Conservation (phyloP, 2,113 vertebrate genomes). For the Corydoras sp. region DNA sequence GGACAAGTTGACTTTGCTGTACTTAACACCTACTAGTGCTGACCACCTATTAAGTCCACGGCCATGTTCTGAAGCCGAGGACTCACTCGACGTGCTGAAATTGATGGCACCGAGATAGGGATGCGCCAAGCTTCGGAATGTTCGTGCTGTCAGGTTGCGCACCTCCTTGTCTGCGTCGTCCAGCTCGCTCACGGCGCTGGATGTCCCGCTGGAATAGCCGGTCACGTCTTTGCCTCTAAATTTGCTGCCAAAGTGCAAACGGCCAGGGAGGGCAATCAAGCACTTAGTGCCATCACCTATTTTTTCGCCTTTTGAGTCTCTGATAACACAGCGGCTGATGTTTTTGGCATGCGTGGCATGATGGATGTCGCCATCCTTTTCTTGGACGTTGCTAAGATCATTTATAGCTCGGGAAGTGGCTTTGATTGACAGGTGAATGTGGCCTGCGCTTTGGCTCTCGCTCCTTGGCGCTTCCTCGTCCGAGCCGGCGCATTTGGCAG, state of each 20-base stretch:
- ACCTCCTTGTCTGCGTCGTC: conserved; percentile 96
- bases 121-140: conserved; percentile 89
- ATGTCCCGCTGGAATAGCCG: conserved; percentile 81
- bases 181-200: conserved; percentile 87
- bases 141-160: conserved; percentile 81
- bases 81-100: conserved; percentile 80
- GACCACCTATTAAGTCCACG: conserved; percentile 81
- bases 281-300: conserved; percentile 53
- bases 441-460: conserved; percentile 63
- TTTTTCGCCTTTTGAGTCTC: conserved; percentile 54
- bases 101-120: conserved; percentile 81
- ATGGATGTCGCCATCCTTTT: conserved; percentile 66
- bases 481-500: conserved; percentile 64
- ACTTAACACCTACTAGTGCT: conserved; percentile 80
- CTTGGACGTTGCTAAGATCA: conserved; percentile 74
- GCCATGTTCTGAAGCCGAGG: conserved; percentile 76
- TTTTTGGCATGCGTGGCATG: conserved; percentile 78
- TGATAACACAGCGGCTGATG: conserved; percentile 72
- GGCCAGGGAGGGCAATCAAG: conserved; percentile 69
- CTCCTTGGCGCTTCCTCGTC: conserved; percentile 60
- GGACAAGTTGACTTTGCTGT: conserved; percentile 66
- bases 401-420: conserved; percentile 87
- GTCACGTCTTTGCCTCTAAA: conserved; percentile 63
- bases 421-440: conserved; percentile 94
- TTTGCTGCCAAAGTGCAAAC: conserved; percentile 74